phyloP scores from a whole-genome alignment of 2,888 invertebrate genomes.

The Hyalella azteca region DNA sequence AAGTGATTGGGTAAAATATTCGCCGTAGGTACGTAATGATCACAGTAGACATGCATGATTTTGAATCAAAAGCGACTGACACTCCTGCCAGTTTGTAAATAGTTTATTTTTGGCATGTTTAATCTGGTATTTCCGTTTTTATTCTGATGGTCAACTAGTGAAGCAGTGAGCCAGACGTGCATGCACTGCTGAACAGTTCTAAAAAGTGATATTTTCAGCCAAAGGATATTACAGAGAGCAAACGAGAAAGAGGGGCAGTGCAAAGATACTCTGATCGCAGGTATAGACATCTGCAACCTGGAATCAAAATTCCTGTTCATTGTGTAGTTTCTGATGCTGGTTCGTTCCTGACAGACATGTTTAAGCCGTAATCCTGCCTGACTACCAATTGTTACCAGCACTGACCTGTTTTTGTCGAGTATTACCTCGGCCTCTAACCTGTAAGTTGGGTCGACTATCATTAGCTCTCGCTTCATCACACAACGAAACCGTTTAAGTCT shows the following conservation, averaged over 20 bases:
- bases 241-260: background rate
- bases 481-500: background rate
- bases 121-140: background rate
- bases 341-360: background rate
- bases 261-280: background rate
- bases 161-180: background rate
- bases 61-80: too few relatives aligned
- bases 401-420: slow-evolving; percentile 3
- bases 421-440: background rate
- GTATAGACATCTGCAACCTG: background rate
- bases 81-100: too few relatives aligned
- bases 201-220: background rate
- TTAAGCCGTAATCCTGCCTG: background rate
- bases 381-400: background rate
- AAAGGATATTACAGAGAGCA: background rate
- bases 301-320: background rate
- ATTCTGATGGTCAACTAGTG: background rate
- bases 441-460: background rate
- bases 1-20: too few relatives aligned
- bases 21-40: too few relatives aligned
- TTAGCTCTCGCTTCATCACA: background rate
- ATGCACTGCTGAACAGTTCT: background rate
- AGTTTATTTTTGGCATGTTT: background rate
- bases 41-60: too few relatives aligned
- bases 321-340: background rate